phyloP scores from a whole-genome alignment of 2,797 vertebrate genomes.

The Argya squamiceps region DNA sequence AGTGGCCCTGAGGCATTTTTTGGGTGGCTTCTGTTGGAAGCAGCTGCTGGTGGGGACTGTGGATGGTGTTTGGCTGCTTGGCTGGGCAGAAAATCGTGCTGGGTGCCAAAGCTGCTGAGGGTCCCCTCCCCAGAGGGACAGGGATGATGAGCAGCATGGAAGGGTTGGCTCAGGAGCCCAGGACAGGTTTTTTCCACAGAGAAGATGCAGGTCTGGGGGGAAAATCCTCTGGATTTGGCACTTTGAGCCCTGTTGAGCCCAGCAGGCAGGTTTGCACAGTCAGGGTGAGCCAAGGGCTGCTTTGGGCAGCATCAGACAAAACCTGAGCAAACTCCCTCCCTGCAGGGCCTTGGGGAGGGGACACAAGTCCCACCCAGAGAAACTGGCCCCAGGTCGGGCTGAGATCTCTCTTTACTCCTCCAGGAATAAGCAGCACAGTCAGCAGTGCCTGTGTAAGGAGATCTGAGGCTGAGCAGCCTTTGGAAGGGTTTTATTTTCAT shows the following conservation, averaged over 20 bases:
- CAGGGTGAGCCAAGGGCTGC: rapidly evolving
- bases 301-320: neutral
- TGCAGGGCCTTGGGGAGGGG: neutral
- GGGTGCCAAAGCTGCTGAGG: neutral
- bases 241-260: neutral
- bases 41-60: neutral
- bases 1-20: rapidly evolving
- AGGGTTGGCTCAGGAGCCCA: neutral
- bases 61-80: neutral
- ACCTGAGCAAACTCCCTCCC: rapidly evolving
- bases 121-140: neutral
- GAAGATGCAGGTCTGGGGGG: neutral
- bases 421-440: rapidly evolving
- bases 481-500: neutral
- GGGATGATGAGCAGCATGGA: neutral
- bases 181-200: rapidly evolving
- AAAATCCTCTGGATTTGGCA: neutral
- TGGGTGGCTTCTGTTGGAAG: neutral
- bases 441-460: neutral
- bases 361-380: neutral
- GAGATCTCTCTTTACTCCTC: neutral
- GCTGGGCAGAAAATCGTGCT: neutral
- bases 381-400: neutral
- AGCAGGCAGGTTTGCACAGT: neutral
- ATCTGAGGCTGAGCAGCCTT: neutral